Base-by-base conservation (phyloP, 2,797 vertebrate species). In the Alauda arvensis region DNA sequence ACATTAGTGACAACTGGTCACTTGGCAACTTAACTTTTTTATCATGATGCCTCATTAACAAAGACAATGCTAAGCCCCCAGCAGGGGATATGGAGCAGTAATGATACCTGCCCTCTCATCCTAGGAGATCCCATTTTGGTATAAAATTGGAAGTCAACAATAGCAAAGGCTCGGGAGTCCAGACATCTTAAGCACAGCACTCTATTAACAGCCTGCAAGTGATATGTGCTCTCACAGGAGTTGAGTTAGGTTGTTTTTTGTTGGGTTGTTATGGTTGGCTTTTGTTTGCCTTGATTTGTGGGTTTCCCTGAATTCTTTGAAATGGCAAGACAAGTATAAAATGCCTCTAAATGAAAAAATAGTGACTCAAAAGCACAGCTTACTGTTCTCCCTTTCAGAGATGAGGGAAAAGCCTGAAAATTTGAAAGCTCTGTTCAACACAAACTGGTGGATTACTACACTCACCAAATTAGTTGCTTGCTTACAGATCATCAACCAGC, bases 1-100 rank as follows among this genome's bases (percentile, higher is more conserved):
- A 33, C 68, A 70, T 77, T 62, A 71, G 71, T 83, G 88, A 92
- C 87, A 93, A 91, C 39, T 48, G 77, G 89, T 68, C 81, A 94
- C 40, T 66, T 91, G 80, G 75, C 83, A 91, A 79, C 77, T 77
- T 77, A 65, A 83, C 74, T 68, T 85, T 80, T 85, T 89, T 65
- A 74, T 84, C 57, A 71, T 43, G 68, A 82, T 77, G 80, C 52
- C 59, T 95, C 80, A 77, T 87, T 91, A 90, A 46, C 29, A 65
- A 87, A 90, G 83, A 79, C 55, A 85, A 78, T 66, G 46, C 46
- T 71, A 81, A 90, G 14, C 37, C 11, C 80, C 70, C 57, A 83
- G 90, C 55, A 86, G 51, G 75, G 87, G 66, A 75, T 31, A 45
- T 0, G 16, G 65, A 79, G 25, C 6, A 68, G 55, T 49, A 74